These are phyloP conservation scores for Bujurquina vittata DNA, from an alignment of 2,113 vertebrate species.

Conservation along the genomic window DNA sequence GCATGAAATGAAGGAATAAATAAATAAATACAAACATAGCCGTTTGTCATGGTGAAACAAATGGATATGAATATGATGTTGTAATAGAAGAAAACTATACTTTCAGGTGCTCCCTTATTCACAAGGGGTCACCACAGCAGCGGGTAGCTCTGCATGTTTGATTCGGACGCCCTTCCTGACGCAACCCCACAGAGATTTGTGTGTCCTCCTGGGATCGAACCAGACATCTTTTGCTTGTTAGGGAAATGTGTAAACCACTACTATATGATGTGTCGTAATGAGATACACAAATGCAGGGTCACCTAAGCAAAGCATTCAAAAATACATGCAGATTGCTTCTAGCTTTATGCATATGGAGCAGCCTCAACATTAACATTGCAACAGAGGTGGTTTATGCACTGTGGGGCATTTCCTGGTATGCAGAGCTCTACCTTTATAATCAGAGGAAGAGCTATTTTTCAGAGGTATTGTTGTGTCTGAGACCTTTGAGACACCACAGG, in stretches of 20 bases:
- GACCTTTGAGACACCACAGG: constrained; percentile 74
- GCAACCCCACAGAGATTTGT: neutral
- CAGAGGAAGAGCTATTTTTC: constrained; percentile 75
- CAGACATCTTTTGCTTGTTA: neutral
- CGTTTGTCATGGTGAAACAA: constrained; percentile 2
- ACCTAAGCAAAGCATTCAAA: constrained; percentile 51
- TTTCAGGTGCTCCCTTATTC: neutral
- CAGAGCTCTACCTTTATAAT: constrained; percentile 59
- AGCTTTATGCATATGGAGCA: constrained; percentile 65
- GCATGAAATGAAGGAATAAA: neutral
- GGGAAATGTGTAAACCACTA: neutral
- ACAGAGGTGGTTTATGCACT: constrained; percentile 48
- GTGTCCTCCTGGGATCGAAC: neutral
- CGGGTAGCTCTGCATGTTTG: neutral
- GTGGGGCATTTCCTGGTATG: constrained; percentile 55
- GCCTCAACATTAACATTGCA: constrained; percentile 53
- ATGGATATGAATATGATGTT: constrained; percentile 36
- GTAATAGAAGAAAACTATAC: neutral
- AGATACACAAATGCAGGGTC: constrained; percentile 63
- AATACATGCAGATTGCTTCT: constrained; percentile 53
- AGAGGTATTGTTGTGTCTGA: constrained; percentile 65
- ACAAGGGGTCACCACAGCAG: neutral
- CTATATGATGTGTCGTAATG: constrained; percentile 19
- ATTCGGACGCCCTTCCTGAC: neutral
- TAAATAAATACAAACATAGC: neutral